phyloP scores from a whole-genome alignment of 2,113 vertebrate genomes.

The Xiphophorus maculatus region DNA sequence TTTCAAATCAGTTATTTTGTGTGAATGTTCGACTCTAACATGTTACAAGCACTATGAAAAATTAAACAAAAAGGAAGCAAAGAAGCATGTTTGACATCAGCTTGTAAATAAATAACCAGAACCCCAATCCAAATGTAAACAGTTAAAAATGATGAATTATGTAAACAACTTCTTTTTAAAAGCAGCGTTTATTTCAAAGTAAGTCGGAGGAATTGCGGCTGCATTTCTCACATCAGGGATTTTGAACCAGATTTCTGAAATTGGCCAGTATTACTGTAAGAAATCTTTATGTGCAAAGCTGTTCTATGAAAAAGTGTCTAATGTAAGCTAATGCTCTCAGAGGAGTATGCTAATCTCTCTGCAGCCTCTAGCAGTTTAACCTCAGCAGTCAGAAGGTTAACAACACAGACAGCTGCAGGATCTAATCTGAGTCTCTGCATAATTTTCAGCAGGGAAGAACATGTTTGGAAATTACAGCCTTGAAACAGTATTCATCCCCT shows the following conservation, averaged over 20 bases:
- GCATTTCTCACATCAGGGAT: not conserved
- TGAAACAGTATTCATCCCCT: not conserved
- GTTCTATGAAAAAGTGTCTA: not conserved
- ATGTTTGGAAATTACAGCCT: conserved; percentile 6
- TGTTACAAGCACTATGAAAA: no score
- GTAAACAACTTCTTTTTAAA: no score
- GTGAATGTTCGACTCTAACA: no score
- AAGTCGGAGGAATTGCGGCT: not conserved
- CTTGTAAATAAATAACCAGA: no score
- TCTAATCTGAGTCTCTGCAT: conserved; percentile 50
- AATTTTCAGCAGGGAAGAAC: conserved; percentile 39
- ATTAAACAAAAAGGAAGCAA: no score
- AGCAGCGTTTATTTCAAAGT: not conserved
- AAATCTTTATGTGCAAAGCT: not conserved
- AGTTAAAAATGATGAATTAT: no score
- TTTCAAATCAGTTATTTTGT: no score
- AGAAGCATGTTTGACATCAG: no score
- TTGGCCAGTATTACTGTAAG: not conserved
- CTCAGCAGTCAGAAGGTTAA: conserved; percentile 51
- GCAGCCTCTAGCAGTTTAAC: conserved; percentile 34
- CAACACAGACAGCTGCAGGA: conserved; percentile 16
- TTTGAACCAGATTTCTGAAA: conserved; percentile 2
- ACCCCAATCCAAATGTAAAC: no score
- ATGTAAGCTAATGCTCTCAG: conserved; percentile 5
- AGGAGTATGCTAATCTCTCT: conserved; percentile 1